Conservation (phyloP, 1,140 invertebrate genomes). For the Drosophila repleta region DNA sequence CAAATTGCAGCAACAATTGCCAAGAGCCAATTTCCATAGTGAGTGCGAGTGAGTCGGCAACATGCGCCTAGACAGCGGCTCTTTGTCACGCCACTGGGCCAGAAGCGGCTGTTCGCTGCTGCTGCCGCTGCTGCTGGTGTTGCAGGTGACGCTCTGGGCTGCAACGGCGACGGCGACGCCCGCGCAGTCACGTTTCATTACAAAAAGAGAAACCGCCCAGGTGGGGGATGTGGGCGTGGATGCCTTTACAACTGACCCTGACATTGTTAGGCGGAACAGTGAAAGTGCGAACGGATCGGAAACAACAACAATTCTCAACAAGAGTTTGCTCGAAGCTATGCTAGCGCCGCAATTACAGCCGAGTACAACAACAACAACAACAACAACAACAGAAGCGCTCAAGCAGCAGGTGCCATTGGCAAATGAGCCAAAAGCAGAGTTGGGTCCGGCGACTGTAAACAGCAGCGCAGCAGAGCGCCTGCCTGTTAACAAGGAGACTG, state of each 20-base stretch:
- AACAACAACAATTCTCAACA: not conserved
- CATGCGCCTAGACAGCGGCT: slow-evolving; percentile 50
- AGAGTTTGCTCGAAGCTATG: not conserved
- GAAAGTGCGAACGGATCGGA: slow-evolving; percentile 46
- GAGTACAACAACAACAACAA: slow-evolving; percentile 10
- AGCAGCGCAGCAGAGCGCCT: not conserved
- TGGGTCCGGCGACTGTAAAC: not conserved
- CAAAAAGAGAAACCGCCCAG: slow-evolving; percentile 71
- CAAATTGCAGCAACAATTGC: slow-evolving; percentile 49
- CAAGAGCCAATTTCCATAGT: slow-evolving; percentile 43
- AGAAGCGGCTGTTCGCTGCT: slow-evolving; percentile 47
- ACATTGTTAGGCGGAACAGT: slow-evolving; percentile 55
- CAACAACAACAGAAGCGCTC: not conserved
- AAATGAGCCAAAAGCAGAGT: not conserved
- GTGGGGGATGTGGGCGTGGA: slow-evolving; percentile 33
- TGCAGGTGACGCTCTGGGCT: slow-evolving; percentile 44
- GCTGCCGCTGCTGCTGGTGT: slow-evolving; percentile 32
- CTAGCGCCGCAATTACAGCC: not conserved
- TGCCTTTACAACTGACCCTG: slow-evolving; percentile 57
- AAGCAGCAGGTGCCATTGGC: not conserved
- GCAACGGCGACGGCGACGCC: slow-evolving; percentile 35
- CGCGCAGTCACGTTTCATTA: slow-evolving; percentile 68
- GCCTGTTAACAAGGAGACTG: not conserved
- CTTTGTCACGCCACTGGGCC: slow-evolving; percentile 22
- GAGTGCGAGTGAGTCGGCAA: slow-evolving; percentile 28